Evolutionary conservation across 1,140 invertebrate species (phyloP), one percentile per base, ranked within the genome.

Genomic region (Geopemphigus sp.): DNA sequence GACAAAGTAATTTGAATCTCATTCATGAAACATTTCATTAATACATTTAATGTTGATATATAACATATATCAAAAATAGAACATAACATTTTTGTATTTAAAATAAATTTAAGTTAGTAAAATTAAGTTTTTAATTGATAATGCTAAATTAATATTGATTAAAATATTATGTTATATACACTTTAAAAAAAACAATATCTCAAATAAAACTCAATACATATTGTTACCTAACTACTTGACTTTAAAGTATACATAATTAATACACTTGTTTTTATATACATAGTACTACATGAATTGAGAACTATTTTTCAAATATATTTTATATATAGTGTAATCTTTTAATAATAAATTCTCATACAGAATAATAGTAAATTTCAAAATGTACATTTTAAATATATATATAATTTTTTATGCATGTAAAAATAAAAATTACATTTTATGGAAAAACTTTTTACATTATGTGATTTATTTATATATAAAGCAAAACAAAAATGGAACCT

Each of bases 1-100:
- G 26, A 73, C 17, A 22, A 73, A 74, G 22, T 47, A 47, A 24
- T 76, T 50, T 63, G 74, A 78, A 78, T 78, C 57, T 78, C 74
- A 78, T 12, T 78, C 15, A 63, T 61, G n/a, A 76, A 45, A 32
- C 14, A 59, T 19, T 76, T 39, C 4, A 70, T 66, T 45, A 61
- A 53, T 70, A 53, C 53, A 70, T 53, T 70, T 26, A 70, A 53
- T n/a, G 15, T 53, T 29, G 26, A 53, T 53, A 19, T 53, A 54
- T 29, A 54, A 72, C 29, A 72, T 19, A 53, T 39, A 26, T 26
- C 26, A 5, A 53, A 70, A 6, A 53, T n/a, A 0, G 53, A 53
- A 10, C 24, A 70, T 24, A 26, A 50, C 66, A 53, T 26, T 53
- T 70, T 26, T 53, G 22, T 70, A 24, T 19, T 50, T 32, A 26